Evolutionary conservation across 2,113 vertebrate species (phyloP).

Genomic region (Toxotes jaculatrix): DNA sequence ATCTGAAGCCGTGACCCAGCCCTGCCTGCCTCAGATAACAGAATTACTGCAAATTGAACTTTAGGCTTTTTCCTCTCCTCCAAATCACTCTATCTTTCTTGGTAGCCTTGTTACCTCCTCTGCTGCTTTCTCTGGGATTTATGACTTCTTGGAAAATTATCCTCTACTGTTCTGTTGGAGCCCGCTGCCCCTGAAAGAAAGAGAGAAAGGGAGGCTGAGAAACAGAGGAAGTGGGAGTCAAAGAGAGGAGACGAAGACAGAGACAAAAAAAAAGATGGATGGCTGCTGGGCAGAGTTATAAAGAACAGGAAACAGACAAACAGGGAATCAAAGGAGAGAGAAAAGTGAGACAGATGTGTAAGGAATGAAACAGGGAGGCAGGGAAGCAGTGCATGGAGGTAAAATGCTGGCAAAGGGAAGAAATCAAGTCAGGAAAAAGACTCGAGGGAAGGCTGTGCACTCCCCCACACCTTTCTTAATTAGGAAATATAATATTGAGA

Average conservation of each 20-base stretch:
- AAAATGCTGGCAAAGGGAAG: slow-evolving; percentile 35
- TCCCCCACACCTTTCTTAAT: slow-evolving; percentile 64
- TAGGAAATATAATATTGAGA: slow-evolving; percentile 74
- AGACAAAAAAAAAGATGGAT: slow-evolving; percentile 26
- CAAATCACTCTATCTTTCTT: slow-evolving; percentile 51
- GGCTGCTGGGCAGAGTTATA: slow-evolving; percentile 25
- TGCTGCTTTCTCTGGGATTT: slow-evolving; percentile 58
- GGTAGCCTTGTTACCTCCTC: slow-evolving; percentile 37
- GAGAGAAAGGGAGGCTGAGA: slow-evolving; percentile 4
- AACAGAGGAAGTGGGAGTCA: slow-evolving; percentile 24
- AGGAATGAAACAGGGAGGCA: slow-evolving; percentile 7
- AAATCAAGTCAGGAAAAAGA: slow-evolving; percentile 40
- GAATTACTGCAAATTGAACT: slow-evolving; percentile 85
- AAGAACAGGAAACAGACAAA: slow-evolving; percentile 46
- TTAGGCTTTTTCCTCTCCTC: slow-evolving; percentile 47
- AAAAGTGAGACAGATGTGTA: slow-evolving; percentile 48
- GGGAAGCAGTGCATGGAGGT: slow-evolving; percentile 20
- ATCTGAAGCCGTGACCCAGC: slow-evolving; percentile 63
- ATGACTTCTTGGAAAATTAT: slow-evolving; percentile 57
- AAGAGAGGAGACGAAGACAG: slow-evolving; percentile 5
- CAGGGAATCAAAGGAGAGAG: slow-evolving; percentile 16
- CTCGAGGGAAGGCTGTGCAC: slow-evolving; percentile 44
- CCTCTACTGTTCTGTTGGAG: slow-evolving; percentile 39
- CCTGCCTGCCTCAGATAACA: slow-evolving; percentile 81
- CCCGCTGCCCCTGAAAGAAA: slow-evolving; percentile 23